Evolutionary conservation across 1,140 invertebrate genomes (phyloP), one percentile per base, ranked within the genome.

Genomic region (Lethocerus indicus): DNA sequence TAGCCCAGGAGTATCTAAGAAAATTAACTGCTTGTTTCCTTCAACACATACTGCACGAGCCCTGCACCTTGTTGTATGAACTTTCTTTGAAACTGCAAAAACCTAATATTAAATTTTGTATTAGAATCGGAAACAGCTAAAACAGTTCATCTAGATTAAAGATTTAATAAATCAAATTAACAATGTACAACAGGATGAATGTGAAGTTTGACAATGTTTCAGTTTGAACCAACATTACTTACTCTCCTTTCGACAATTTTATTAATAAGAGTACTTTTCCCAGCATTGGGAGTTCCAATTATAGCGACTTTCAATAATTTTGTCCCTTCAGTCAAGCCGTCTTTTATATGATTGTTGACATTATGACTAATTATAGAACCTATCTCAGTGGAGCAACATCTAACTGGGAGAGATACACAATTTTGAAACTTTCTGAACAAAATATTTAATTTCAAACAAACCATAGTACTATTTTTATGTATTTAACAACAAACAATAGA

Each of bases 241-340:
- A 89, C 87, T 61, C 78, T 79, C 68, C 85, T 75, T 40, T 79
- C 72, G 32, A 86, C 70, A 23, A 96, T 70, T 59, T 76, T 70
- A 71, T 97, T 97, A 27, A 92, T 81, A 2, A 97, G 67, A 1
- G 91, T 94, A 66, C 90, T 95, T 67, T 97, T 97, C 36, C 92
- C 92, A 51, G 78, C 78, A 72, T 96, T 96, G 18, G 92, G 91
- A 14, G 80, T 66, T 9, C 92, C 92, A 53, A 97, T 73, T 25
- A 97, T 78, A 5, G 89, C 84, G 25, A 95, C 78, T 67, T 81
- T 82, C 9, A 95, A 64, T 13, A 82, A 60, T 61, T 70, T 76
- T 26, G 24, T 23, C 3, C 23, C 5, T 20, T 42, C 18, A n/a
- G n/a, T n/a, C n/a, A n/a, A n/a, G n/a, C n/a, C n/a, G n/a, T n/a